Conservation (phyloP, 2,113 vertebrate species). For the Anhinga anhinga region DNA sequence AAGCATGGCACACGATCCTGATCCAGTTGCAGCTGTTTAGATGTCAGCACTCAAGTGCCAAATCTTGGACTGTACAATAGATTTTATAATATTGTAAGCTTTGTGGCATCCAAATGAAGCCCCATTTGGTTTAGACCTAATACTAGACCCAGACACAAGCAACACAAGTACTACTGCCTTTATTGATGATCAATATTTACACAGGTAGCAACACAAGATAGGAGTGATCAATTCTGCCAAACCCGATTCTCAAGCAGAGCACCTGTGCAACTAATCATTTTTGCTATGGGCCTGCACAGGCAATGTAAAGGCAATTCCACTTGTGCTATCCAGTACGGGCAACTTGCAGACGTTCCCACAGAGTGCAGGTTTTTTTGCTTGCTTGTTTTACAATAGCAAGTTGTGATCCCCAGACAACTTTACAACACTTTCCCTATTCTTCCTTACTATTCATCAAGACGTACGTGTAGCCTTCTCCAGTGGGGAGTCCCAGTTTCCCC, state of each 20-base stretch:
- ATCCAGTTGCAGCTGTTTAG: not conserved
- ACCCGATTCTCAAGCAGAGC: accelerated
- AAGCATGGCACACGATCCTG: accelerated
- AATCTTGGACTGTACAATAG: not conserved
- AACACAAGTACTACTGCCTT: not conserved
- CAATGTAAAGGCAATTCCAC: not conserved
- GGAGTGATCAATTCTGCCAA: not conserved
- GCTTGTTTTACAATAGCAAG: not conserved
- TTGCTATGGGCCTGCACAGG: not conserved
- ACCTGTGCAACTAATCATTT: not conserved
- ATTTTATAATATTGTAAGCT: not conserved
- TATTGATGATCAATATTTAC: not conserved
- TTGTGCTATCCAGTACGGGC: not conserved
- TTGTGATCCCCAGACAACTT: not conserved
- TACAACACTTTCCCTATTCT: not conserved
- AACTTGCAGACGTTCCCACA: not conserved
- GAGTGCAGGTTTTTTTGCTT: not conserved
- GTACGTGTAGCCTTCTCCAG: accelerated
- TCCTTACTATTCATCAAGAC: not conserved
- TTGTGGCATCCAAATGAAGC: not conserved
- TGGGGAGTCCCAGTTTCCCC: accelerated
- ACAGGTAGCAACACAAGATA: not conserved
- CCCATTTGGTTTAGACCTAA: not conserved
- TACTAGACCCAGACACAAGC: not conserved
- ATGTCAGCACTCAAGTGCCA: not conserved